These are phyloP conservation scores for Nycticebus coucang DNA, from an alignment of 2,113 vertebrate species.

Conservation along the genomic window DNA sequence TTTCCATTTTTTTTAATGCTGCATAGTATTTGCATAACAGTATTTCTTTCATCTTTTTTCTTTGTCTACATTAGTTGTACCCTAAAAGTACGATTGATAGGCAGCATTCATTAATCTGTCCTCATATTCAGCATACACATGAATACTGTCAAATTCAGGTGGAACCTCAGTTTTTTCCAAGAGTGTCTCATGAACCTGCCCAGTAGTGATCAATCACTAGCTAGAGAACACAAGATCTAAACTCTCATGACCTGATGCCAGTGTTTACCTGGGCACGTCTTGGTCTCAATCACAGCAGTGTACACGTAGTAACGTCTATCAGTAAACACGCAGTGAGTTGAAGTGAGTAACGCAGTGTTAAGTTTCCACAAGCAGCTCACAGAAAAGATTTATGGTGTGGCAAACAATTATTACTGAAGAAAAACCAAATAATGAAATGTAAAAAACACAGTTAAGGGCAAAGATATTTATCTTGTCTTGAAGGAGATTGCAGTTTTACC, in stretches of 20 bases:
- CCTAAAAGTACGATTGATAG: neutral
- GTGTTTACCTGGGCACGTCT: neutral
- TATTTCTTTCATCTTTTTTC: neutral
- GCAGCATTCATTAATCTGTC: neutral
- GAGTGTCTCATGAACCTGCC: neutral
- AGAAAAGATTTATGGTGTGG: neutral
- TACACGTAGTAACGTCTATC: neutral
- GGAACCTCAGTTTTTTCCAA: neutral
- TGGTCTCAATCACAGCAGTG: neutral
- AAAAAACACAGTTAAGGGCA: neutral
- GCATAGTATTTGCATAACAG: neutral
- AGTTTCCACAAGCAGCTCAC: neutral
- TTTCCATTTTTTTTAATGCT: no score
- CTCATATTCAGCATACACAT: neutral
- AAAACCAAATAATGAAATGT: constrained; percentile 13
- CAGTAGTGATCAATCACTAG: neutral
- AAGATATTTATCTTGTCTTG: constrained; percentile 1
- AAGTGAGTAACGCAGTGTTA: neutral
- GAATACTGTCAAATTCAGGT: neutral
- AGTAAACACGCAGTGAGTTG: neutral
- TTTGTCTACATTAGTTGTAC: neutral
- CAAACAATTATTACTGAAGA: neutral
- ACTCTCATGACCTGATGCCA: neutral
- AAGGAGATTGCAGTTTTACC: constrained; percentile 48
- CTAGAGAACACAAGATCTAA: neutral